Base-by-base conservation (phyloP, 23 tunicate species). In the Ciona savignyi region DNA sequence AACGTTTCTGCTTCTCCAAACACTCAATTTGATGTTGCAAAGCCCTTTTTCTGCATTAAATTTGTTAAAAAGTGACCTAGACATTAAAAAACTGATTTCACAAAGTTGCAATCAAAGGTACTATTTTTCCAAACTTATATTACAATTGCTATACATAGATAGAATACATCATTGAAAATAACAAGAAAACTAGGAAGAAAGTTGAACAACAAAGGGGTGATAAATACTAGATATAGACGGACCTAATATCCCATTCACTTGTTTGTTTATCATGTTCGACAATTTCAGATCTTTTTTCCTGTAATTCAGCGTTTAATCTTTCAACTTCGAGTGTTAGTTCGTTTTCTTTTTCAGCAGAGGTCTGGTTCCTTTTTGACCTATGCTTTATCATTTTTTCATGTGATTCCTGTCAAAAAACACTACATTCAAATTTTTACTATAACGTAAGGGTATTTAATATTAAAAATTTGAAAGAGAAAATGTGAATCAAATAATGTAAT, bases 11-110 rank as follows among this genome's bases (percentile, higher is more conserved):
- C 22, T 77, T 72, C 61, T 82, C 96, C 75, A 88, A 48, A 72
- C 96, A 81, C 77, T 88, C 87, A 22, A 88, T 77, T 34, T 88
- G 96, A 34, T 88, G 96, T 34, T 88, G 78, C 75, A 88, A 62
- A 11, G 96, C 86, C 27, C 86, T 71, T 62, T 77, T 80, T 31
- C 86, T 80, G 77, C 22, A 65, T 11, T 19, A 33, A 27, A 74
- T 26, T 1, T 33, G 29, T 26, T 24, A 15, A 64, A 49, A 15
- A 49, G 20, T n/a, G n/a, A n/a, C n/a, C n/a, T n/a, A n/a, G n/a
- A n/a, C n/a, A n/a, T n/a, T n/a, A n/a, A n/a, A n/a, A n/a, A n/a
- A n/a, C n/a, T n/a, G n/a, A n/a, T n/a, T n/a, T n/a, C n/a, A n/a
- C n/a, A n/a, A n/a, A n/a, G n/a, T n/a, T n/a, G n/a, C n/a, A n/a